A percentile compares a stretch with the other conserved stretches of the same genome.
These are phyloP conservation scores for Acropternis orthonyx DNA, from an alignment of 2,797 vertebrate genomes.

Conservation along the genomic window DNA sequence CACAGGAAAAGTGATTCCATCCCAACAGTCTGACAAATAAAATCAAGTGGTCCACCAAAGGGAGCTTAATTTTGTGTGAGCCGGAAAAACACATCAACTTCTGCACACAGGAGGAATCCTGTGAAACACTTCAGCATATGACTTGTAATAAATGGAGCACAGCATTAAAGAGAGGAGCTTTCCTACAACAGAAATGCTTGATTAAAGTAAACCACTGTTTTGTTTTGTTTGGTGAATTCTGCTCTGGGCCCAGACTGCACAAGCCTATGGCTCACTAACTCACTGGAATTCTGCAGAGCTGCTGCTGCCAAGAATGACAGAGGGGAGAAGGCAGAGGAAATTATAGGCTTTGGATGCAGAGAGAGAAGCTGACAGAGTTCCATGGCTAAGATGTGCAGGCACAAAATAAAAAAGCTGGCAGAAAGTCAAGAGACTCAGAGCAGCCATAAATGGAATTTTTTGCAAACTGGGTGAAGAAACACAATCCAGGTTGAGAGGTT, in stretches of 20 bases:
- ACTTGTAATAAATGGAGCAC: background rate
- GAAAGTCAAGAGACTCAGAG: conserved; percentile 2
- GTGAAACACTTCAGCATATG: background rate
- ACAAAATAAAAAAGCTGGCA: conserved; percentile 51
- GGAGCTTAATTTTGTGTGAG: background rate
- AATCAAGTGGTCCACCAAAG: background rate
- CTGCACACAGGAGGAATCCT: background rate
- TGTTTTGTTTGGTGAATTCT: conserved; percentile 38
- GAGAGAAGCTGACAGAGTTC: conserved; percentile 45
- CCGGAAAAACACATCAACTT: background rate
- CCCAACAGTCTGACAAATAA: background rate
- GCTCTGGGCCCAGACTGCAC: conserved; percentile 20
- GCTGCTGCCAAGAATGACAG: conserved; percentile 65
- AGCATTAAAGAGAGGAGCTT: background rate
- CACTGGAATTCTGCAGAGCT: conserved; percentile 34
- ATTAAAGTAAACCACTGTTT: conserved; percentile 4
- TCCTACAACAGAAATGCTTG: background rate
- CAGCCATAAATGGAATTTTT: conserved; percentile 69
- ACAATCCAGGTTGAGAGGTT: background rate
- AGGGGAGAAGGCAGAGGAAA: conserved; percentile 67
- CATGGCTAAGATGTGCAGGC: conserved; percentile 41
- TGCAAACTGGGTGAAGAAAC: conserved; percentile 30
- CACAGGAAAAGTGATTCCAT: background rate
- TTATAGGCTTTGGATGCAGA: conserved; percentile 41
- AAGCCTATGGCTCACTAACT: conserved; percentile 31